Evolutionary conservation across 2,113 vertebrate species (phyloP), one percentile per base, ranked within the genome.

Genomic region (Rhegmatorhina hoffmannsi): DNA sequence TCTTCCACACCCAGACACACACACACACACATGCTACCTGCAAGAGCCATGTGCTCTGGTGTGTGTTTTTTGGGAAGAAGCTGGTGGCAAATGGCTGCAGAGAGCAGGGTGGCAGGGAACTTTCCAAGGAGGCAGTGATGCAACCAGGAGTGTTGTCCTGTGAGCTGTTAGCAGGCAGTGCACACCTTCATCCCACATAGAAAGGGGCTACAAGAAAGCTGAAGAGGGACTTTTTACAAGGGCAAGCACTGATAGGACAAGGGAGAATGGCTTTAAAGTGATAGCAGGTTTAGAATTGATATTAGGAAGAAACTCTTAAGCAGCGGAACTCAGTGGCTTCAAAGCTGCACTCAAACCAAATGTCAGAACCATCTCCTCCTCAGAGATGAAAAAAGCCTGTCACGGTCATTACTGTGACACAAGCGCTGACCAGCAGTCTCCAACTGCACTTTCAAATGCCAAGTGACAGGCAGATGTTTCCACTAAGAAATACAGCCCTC

Each of bases 381-480:
- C n/a, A n/a, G 66, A 90, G 55, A 40, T 63, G 84, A 84, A 88
- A 90, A 77, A 97, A 77, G 13, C 70, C 84, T 73, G 79, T 95
- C 87, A 59, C 33, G 38, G 82, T 72, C 72, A 55, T 59, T 86
- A 52, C 68, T 0, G 0, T 34, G 78, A 92, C 70, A 91, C 33
- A 16, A 46, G 70, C 87, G 66, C 36, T 49, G 69, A 70, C 63
- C 70, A 90, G 84, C 84, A 91, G 79, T 66, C 72, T 76, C 2
- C 0, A 73, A 63, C 43, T 60, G 73, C 36, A 49, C 8, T 0
- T 75, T 79, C 2, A 2, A 77, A 77, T 38, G 59, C 81, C 62
- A 70, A 46, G 53, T 87, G 91, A 91, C 91, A 92, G 84, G 89
- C 91, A 91, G 85, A 82, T 92, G 53, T 84, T 91, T 76, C 49